phyloP scores from a whole-genome alignment of 1,140 invertebrate genomes.

The Pseudoatta argentina region DNA sequence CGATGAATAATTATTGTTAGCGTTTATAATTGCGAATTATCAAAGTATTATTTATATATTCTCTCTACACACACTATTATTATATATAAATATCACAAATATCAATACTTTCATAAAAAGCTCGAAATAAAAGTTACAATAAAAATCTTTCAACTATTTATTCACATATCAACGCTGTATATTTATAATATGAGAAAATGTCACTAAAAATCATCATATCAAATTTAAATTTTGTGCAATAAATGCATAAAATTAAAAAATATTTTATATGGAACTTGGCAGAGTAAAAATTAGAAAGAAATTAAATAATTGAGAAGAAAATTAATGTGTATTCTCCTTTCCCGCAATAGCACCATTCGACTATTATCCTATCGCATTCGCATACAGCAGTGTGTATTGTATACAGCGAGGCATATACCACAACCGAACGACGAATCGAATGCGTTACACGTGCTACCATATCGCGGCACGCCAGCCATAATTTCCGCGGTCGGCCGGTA shows the following conservation, averaged over 20 bases:
- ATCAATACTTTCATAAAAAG: background rate
- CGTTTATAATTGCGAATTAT: background rate
- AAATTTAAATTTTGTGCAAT: background rate
- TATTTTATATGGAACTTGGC: background rate
- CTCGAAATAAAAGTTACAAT: background rate
- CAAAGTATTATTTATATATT: background rate
- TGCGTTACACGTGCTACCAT: slow-evolving; percentile 39
- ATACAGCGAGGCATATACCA: slow-evolving; percentile 26
- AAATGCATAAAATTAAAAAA: background rate
- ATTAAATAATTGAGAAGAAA: background rate
- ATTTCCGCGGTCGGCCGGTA: slow-evolving; percentile 71
- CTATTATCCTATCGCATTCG: slow-evolving; percentile 49
- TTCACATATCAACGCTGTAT: background rate
- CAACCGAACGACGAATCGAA: slow-evolving; percentile 54
- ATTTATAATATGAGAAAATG: background rate
- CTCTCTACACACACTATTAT: too few species aligned
- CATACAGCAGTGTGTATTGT: slow-evolving; percentile 17
- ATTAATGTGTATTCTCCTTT: background rate
- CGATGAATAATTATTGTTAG: slow-evolving; percentile 29
- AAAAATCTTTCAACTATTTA: background rate
- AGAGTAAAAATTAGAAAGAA: background rate
- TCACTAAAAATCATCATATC: background rate
- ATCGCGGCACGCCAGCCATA: slow-evolving; percentile 52
- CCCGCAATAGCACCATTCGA: slow-evolving; percentile 19
- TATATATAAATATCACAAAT: background rate